Evolutionary conservation across 2,888 invertebrate species (phyloP).

Genomic region (Eupithecia subfuscata): DNA sequence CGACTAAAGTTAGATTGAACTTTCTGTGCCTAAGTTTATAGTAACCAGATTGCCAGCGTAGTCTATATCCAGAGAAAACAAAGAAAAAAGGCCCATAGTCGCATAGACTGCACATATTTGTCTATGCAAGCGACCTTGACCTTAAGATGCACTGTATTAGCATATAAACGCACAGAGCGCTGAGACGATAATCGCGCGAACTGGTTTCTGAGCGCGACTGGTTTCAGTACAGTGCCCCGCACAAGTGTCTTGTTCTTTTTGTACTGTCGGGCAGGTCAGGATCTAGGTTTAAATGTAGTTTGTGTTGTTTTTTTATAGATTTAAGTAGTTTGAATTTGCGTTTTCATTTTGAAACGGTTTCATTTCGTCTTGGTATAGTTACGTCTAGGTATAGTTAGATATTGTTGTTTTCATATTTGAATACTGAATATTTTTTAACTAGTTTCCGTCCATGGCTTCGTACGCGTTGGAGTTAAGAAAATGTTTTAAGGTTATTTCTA

Average conservation of each 20-base stretch:
- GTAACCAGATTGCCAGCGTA: neutral
- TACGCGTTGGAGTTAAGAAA: neutral
- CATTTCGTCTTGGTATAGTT: neutral
- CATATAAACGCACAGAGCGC: slow-evolving; percentile 67
- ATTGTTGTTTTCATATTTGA: neutral
- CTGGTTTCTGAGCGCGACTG: slow-evolving; percentile 66
- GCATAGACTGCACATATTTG: slow-evolving; percentile 25
- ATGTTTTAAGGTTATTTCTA: neutral
- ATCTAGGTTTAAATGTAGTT: slow-evolving; percentile 17
- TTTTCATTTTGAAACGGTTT: neutral
- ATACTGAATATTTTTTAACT: neutral
- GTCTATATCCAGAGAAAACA: neutral
- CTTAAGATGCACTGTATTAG: slow-evolving; percentile 78
- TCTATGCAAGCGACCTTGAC: slow-evolving; percentile 70
- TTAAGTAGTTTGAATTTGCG: neutral
- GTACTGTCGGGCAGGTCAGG: slow-evolving; percentile 37
- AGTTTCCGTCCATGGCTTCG: neutral
- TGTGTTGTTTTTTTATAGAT: slow-evolving; percentile 2
- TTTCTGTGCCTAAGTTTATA: neutral
- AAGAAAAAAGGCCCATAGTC: slow-evolving; percentile 1
- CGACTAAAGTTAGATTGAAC: too few species aligned
- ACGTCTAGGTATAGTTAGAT: neutral
- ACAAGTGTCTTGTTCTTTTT: slow-evolving; percentile 47
- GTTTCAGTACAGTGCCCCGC: slow-evolving; percentile 58
- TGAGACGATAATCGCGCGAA: slow-evolving; percentile 47